Evolutionary conservation across 2,888 invertebrate genomes (phyloP), one percentile per base, ranked within the genome.

Genomic region (Osmoderma eremita): DNA sequence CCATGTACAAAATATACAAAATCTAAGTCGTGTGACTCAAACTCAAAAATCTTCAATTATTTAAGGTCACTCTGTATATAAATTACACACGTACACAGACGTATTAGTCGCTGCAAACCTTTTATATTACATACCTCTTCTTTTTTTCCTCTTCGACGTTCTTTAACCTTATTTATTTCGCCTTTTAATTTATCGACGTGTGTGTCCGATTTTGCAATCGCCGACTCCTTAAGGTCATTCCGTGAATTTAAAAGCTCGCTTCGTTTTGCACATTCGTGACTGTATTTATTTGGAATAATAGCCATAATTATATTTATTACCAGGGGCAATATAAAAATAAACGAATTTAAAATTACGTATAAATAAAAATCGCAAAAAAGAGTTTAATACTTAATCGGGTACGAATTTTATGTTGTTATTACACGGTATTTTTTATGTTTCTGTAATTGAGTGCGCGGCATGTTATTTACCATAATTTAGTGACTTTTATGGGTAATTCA

Each of bases 361-460:
- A 53, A 53, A 53, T 53, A 53, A 53, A 17, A 53, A 17, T 38
- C 38, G 13, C 30, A 1, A 51, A 51, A 22, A 4, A 10, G 53
- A 36, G 10, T 30, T 17, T 38, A 38, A 53, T 38, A 15, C 17
- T 15, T 38, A 38, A 53, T 53, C 38, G 22, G 12, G 53, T 53
- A 53, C 38, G 53, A 53, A 53, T 53, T 38, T 53, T 53, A 38
- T 53, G 38, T 38, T 53, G 53, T 53, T 53, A 38, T 38, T 53
- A 53, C 53, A 53, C 36, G 38, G 5, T 18, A 18, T 53, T 53
- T 53, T 36, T 53, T 53, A 50, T 50, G 17, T 53, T 18, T 53
- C 18, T 17, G 53, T 53, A 53, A 53, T 53, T 53, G 38, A 53
- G 53, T 17, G 17, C 17, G 18, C 12, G 53, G 53, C 53, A 53